A percentile compares a stretch with the other conserved stretches of the same genome.
phyloP scores from a whole-genome alignment of 1,140 invertebrate species.

The Patella vulgata region DNA sequence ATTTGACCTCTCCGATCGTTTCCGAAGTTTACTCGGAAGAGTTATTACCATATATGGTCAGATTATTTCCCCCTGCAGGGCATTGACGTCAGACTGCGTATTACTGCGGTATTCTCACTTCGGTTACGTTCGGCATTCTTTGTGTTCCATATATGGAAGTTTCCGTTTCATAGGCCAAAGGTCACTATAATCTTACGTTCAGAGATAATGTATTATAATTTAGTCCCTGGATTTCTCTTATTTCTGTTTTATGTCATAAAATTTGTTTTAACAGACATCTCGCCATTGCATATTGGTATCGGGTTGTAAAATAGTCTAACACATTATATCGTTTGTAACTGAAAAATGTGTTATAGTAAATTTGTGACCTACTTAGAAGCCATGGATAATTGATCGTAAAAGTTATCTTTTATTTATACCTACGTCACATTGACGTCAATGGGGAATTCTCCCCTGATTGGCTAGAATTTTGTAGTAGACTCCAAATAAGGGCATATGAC shows the following conservation, averaged over 20 bases:
- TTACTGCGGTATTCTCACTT: conserved; percentile 27
- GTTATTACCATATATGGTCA: conserved; percentile 49
- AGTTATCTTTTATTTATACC: conserved; percentile 44
- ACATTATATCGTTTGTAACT: conserved; percentile 1
- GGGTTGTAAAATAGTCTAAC: no score
- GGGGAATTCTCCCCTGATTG: conserved; percentile 58
- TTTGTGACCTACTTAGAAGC: conserved; percentile 44
- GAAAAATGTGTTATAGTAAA: conserved; percentile 12
- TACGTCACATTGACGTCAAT: conserved; percentile 59
- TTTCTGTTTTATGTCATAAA: no score
- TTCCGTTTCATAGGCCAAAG: conserved; percentile 35
- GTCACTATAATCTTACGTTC: no score
- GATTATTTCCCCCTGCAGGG: conserved; percentile 38
- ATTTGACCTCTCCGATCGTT: conserved; percentile 34
- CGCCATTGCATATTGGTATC: no score
- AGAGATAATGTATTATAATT: no score
- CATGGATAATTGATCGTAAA: conserved; percentile 29
- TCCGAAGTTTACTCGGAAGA: conserved; percentile 31
- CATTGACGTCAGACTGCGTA: conserved; percentile 38
- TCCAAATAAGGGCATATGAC: conserved; percentile 68
- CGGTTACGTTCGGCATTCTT: conserved; percentile 28
- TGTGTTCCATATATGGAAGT: conserved; percentile 56
- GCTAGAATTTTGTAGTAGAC: conserved; percentile 58
- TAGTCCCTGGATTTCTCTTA: no score
- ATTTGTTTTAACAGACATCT: no score